A percentile compares a stretch with the other conserved stretches of the same genome.
Evolutionary conservation across 2,888 invertebrate genomes (phyloP).

Genomic region (Oxyteleia sp.): DNA sequence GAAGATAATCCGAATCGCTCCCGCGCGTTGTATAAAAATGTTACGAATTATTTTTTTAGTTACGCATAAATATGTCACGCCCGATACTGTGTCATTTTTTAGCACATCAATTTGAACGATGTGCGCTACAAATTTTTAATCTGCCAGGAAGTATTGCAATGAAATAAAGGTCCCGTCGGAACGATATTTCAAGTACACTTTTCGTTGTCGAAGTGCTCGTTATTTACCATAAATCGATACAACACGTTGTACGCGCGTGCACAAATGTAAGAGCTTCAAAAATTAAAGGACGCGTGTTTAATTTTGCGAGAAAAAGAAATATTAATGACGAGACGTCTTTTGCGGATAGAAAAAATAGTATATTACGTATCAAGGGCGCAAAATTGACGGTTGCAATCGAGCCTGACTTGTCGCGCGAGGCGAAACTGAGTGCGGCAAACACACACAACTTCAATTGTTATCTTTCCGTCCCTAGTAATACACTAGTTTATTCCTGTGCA

Average conservation of each 20-base stretch:
- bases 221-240: constrained; percentile 69
- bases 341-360: not conserved
- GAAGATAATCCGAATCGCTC: not conserved
- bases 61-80: constrained; percentile 17
- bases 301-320: too few species aligned
- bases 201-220: constrained; percentile 50
- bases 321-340: too few species aligned
- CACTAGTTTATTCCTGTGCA: too few species aligned
- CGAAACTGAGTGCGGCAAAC: too few species aligned
- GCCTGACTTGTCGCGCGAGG: too few species aligned
- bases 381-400: too few species aligned
- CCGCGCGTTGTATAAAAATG: not conserved
- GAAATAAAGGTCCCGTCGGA: constrained; percentile 65
- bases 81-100: constrained; percentile 33
- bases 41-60: constrained; percentile 7
- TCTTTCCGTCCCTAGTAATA: too few species aligned
- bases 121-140: constrained; percentile 62
- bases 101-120: constrained; percentile 49
- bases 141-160: constrained; percentile 44
- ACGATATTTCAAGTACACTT: constrained; percentile 59
- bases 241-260: constrained; percentile 8
- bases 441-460: too few species aligned
- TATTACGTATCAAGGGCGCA: too few species aligned
- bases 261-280: constrained; percentile 3
- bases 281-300: not conserved